These are phyloP conservation scores for Sycophila sp. DNA, from an alignment of 1,140 invertebrate genomes.

Conservation along the genomic window DNA sequence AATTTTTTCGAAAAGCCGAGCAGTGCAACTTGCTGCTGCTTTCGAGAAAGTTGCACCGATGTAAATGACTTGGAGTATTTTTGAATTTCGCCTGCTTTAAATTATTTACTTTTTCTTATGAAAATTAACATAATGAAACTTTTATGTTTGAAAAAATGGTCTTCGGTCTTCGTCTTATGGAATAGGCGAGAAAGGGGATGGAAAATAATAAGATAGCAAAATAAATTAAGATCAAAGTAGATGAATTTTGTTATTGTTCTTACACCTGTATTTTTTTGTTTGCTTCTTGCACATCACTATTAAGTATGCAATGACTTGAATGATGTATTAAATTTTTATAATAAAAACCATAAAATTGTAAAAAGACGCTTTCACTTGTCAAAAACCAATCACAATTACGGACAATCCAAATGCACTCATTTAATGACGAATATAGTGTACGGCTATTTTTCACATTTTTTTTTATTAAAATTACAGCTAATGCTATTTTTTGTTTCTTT, in stretches of 20 bases:
- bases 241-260: constrained; percentile 13
- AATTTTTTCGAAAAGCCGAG: no score
- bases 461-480: no score
- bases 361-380: constrained; percentile 4
- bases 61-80: background rate
- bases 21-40: no score
- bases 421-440: no score
- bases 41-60: background rate
- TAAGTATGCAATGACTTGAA: no score
- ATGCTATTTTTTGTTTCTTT: no score
- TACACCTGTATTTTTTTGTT: constrained; percentile 5
- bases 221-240: constrained; percentile 6
- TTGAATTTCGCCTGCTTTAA: background rate
- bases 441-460: no score
- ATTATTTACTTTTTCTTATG: constrained; percentile 8
- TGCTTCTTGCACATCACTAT: background rate
- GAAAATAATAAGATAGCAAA: background rate
- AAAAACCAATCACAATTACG: background rate
- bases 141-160: constrained; percentile 10
- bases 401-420: constrained; percentile 11
- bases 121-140: background rate
- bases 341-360: constrained; percentile 19
- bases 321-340: constrained; percentile 16
- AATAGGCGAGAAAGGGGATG: background rate
- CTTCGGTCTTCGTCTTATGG: background rate